Evolutionary conservation across 2,888 invertebrate genomes (phyloP), one percentile per base, ranked within the genome.

Genomic region (Andrena minutula): DNA sequence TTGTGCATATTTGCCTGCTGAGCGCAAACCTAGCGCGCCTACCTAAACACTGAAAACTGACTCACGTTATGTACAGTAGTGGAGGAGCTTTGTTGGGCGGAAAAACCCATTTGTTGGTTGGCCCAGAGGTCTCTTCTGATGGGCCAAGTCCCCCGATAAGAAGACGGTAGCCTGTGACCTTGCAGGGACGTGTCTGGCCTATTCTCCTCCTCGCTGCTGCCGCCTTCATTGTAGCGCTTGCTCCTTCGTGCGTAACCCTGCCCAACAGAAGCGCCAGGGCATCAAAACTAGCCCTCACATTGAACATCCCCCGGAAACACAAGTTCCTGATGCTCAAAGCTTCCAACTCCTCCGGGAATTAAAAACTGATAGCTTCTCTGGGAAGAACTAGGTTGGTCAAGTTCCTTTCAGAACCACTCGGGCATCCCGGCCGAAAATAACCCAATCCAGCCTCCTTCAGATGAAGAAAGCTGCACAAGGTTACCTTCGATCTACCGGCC

Each of bases 101-200:
- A 79, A 76, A 90, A 88, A 53, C 88, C 90, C 83, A 89, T 89
- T 84, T 89, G 91, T 82, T 92, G 93, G 86, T 80, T 93, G 79
- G 92, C 92, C 94, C 91, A 94, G 82, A 89, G 88, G 77, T 93
- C 93, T 88, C 93, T 94, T 89, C 95, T 95, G 58, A 95, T 95
- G 6, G 96, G 95, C 96, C 96, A 96, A 16, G 95, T 95, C n/a
- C 95, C 96, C 88, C 95, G 95, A 89, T 95, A 95, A 75, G 95
- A 93, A 58, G 94, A 93, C 12, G 94, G 93, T 76, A 95, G 84
- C 84, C 91, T 93, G 83, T 93, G 90, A 49, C 86, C 84, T 65
- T 90, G 90, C 63, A 90, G 56, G 16, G 89, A 86, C 47, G 88
- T 83, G 64, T 88, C 90, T 41, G 88, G 89, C 75, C 90, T 91